Evolutionary conservation across 37 sponge, comb jelly and placozoan genomes (phyloP), one percentile per base, ranked within the genome.

Genomic region (Lycopodina hypogea): DNA sequence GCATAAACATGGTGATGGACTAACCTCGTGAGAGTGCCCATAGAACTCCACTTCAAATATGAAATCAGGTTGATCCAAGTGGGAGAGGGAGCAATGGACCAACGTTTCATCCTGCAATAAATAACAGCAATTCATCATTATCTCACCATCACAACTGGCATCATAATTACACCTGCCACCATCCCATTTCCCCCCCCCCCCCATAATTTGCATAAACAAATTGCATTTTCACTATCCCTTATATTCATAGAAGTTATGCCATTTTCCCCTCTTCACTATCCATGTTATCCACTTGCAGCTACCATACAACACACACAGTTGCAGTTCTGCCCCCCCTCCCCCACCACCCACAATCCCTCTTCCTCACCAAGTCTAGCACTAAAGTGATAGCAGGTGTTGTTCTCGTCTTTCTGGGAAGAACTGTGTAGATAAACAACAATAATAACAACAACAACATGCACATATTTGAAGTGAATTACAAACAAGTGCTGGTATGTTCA

Each of bases 11-110:
- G 48, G 48, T 45, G 7, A 9, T 48, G 30, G 39, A 80, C 85
- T 68, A 62, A 91, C 93, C 55, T 93, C 72, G 51, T 90, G 85
- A 30, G 79, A 30, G 40, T 85, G 75, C 12, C 79, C 76, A 17
- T 63, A 68, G 57, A 86, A 88, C 15, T 82, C 70, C 18, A 97
- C 90, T 36, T 83, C 64, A 66, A 97, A 97, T 18, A 77, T 51
- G 38, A 97, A 87, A 64, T 88, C 75, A 8, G 87, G 84, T 22
- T 84, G 79, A 14, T 88, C 85, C 59, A 97, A 41, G 33, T 56
- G 69, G 35, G 76, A 61, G n/a, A 93, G 86, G 80, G 92, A 94
- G 72, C 97, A 97, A 78, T 97, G 97, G 0, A 97, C 97, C 52
- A 97, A 75, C 0, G 97, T 97, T 67, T 97, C 97, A 81, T 97